Base-by-base conservation (phyloP, 2,888 invertebrate species). In the Dolomedes plantarius region DNA sequence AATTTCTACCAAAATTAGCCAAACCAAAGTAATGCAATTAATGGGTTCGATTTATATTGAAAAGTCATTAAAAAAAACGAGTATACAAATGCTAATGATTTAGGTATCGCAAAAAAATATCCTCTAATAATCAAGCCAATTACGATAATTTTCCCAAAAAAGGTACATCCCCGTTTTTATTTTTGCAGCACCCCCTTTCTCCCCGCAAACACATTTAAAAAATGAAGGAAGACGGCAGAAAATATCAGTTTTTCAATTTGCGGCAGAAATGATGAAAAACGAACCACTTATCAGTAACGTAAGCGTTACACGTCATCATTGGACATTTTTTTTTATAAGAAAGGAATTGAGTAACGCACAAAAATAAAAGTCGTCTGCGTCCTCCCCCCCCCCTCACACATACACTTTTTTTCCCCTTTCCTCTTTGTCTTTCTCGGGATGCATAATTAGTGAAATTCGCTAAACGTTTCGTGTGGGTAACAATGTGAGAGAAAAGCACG, bases 181-280 rank as follows among this genome's bases (percentile, higher is more conserved):
- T 80, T 80, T 11, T 23, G 13, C 27, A 7, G 67, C n/a, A n/a
- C 56, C 67, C 80, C 73, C 16, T 23, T 41, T 36, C 36, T 9
- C 9, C 9, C 36, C 9, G 36, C 36, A 9, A n/a, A n/a, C n/a
- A 36, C 36, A 36, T n/a, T 36, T 36, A 67, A 56, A 50, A 27
- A 56, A 39, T 19, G 29, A 29, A 72, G 32, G 36, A 36, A 71
- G 31, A 68, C 27, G 41, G n/a, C 29, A 67, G 77, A 85, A 78
- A 77, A 77, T 77, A 85, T 77, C 77, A 77, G 77, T 77, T 77
- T 85, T 85, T 85, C 83, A 85, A 85, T 85, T 85, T 85, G 83
- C 76, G 64, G 82, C 71, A 16, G 31, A 85, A 77, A 78, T 73
- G 83, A 77, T 85, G 83, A 85, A 85, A 85, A 85, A 85, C 83